Evolutionary conservation across 2,797 vertebrate genomes (phyloP).

Genomic region (Acanthurus lineatus): DNA sequence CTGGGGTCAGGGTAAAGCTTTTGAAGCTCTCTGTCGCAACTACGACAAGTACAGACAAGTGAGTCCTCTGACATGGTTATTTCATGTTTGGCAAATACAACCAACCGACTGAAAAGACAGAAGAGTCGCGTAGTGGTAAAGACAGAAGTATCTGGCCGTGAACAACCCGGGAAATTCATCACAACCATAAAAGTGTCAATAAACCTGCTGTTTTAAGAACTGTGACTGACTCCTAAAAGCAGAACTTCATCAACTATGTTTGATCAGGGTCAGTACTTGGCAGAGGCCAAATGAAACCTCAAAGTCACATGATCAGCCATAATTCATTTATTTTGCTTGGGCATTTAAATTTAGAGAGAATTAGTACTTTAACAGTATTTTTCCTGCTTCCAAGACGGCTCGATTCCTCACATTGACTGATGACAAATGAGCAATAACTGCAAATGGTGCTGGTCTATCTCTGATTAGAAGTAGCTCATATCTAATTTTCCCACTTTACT

Average conservation of each 20-base stretch:
- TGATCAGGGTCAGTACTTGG: neutral
- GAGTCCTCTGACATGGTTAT: neutral
- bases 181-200: neutral
- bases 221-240: neutral
- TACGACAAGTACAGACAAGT: conserved; percentile 48
- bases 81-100: conserved; percentile 7
- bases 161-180: neutral
- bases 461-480: no score
- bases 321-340: neutral
- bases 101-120: neutral
- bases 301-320: neutral
- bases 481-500: neutral
- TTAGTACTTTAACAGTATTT: neutral
- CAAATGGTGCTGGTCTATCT: no score
- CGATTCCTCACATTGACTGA: neutral
- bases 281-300: neutral
- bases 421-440: neutral
- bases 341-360: neutral
- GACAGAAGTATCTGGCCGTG: neutral
- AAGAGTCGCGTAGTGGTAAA: neutral
- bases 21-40: conserved; percentile 8
- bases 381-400: no score
- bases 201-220: neutral
- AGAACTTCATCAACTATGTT: neutral
- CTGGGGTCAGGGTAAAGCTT: neutral